Evolutionary conservation across 1,140 invertebrate species (phyloP).

Genomic region (Galleria mellonella): DNA sequence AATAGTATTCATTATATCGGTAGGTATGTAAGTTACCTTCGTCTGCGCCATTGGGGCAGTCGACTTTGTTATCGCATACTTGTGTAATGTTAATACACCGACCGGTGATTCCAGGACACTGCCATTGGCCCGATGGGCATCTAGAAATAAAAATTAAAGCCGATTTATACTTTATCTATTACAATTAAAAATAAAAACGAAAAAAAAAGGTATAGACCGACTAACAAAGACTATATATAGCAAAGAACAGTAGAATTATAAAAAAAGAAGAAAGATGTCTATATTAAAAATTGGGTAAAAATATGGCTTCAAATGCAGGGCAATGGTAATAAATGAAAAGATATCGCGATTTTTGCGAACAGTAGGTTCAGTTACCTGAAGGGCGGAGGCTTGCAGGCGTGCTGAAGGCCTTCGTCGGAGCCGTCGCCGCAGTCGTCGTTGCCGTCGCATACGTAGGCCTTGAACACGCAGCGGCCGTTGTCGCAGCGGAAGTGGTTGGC

Average conservation of each 20-base stretch:
- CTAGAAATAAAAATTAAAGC: slow-evolving; percentile 30
- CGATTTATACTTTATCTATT: no score
- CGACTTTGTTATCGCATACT: slow-evolving; percentile 89
- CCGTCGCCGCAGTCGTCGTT: slow-evolving; percentile 96
- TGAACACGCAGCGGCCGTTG: slow-evolving; percentile 93
- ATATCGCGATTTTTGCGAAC: no score
- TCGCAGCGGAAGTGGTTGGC: slow-evolving; percentile 89
- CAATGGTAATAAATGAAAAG: no score
- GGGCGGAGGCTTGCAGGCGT: slow-evolving; percentile 84
- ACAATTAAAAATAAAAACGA: no score
- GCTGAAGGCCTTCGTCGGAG: slow-evolving; percentile 89
- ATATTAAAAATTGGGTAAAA: no score
- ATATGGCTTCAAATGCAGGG: no score
- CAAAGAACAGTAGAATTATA: no score
- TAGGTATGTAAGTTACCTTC: slow-evolving; percentile 79
- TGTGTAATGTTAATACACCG: slow-evolving; percentile 85
- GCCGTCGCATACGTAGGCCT: slow-evolving; percentile 96
- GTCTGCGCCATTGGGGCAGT: slow-evolving; percentile 94
- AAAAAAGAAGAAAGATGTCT: no score
- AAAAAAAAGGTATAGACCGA: no score
- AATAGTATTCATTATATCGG: no score
- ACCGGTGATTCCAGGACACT: slow-evolving; percentile 86
- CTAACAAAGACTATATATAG: no score
- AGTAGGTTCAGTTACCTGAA: no score
- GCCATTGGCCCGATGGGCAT: slow-evolving; percentile 87